Evolutionary conservation across 2,113 vertebrate genomes (phyloP).

Genomic region (Leptobrachium ailaonicum): DNA sequence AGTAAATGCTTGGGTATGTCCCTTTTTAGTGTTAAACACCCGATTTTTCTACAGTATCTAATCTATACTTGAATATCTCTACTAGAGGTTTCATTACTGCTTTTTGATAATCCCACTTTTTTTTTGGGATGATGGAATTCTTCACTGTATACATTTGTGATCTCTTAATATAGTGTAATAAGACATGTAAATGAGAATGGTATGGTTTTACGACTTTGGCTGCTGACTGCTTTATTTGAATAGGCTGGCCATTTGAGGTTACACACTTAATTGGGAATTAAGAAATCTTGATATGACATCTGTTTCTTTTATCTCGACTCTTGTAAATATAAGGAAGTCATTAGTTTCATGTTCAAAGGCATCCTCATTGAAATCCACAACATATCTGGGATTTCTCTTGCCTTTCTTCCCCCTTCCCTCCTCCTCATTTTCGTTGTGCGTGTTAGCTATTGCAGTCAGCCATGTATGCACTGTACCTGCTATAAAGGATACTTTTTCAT

Average conservation of each 20-base stretch:
- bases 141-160: no score
- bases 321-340: constrained; percentile 30
- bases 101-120: no score
- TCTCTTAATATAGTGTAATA: no score
- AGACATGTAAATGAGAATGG: no score
- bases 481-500: no score
- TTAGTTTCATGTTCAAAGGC: constrained; percentile 45
- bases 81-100: no score
- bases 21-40: no score
- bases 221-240: constrained; percentile 10
- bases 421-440: neutral
- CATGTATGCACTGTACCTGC: neutral
- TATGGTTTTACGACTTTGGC: constrained; percentile 20
- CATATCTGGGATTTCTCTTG: constrained; percentile 44
- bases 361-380: constrained; percentile 51
- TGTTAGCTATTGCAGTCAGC: neutral
- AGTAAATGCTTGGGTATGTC: no score
- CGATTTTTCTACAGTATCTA: no score
- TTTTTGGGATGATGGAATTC: no score
- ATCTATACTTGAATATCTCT: no score
- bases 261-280: constrained; percentile 16
- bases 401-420: neutral
- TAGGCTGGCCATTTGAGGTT: constrained; percentile 19
- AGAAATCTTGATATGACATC: constrained; percentile 33
- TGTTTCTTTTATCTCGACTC: constrained; percentile 21